Conservation (phyloP, 2,888 invertebrate species). For the Agriotes lineatus region DNA sequence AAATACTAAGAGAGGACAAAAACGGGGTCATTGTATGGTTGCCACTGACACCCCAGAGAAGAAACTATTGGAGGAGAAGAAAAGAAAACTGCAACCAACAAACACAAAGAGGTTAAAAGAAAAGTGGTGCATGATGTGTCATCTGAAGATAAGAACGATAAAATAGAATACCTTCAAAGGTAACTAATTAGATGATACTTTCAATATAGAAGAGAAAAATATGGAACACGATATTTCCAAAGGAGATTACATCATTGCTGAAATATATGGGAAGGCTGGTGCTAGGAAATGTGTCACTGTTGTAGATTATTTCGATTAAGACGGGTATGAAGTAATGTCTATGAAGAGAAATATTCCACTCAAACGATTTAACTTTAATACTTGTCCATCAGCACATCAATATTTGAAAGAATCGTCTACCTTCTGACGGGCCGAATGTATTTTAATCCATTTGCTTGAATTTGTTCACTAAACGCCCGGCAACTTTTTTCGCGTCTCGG, state of each 20-base stretch:
- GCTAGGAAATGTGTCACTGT: too few species aligned
- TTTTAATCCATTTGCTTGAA: too few species aligned
- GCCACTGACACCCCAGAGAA: background rate
- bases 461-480: too few species aligned
- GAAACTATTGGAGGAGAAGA: background rate
- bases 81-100: background rate
- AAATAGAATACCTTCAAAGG: background rate
- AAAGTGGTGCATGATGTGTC: background rate
- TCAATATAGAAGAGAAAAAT: background rate
- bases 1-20: background rate
- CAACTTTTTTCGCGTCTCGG: too few species aligned
- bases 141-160: background rate
- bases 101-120: background rate
- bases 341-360: too few species aligned
- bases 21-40: background rate
- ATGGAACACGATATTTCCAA: background rate
- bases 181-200: background rate
- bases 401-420: too few species aligned
- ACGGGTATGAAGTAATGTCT: too few species aligned
- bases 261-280: background rate
- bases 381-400: too few species aligned
- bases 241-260: background rate
- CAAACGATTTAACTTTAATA: too few species aligned
- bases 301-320: too few species aligned
- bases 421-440: too few species aligned